A percentile compares a stretch with the other conserved stretches of the same genome.
Conservation (phyloP, 2,113 vertebrate species). For the Nycticorax nycticorax region DNA sequence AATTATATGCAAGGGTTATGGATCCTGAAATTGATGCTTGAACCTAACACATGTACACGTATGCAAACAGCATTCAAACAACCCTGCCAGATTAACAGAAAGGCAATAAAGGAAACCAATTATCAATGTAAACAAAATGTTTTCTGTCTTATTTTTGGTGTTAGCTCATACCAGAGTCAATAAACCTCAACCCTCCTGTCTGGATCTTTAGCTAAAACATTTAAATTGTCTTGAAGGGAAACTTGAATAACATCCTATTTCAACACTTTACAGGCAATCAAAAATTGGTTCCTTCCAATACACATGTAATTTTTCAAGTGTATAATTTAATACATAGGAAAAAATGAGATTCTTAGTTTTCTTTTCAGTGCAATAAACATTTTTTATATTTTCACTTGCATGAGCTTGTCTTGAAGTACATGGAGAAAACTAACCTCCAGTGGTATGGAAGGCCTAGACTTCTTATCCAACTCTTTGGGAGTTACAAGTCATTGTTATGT, state of each 20-base stretch:
- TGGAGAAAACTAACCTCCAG: not conserved
- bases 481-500: not conserved
- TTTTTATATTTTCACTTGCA: not conserved
- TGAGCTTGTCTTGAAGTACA: not conserved
- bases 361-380: not conserved
- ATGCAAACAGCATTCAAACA: not conserved
- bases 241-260: not conserved
- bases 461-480: not conserved
- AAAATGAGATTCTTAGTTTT: not conserved
- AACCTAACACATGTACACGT: not conserved
- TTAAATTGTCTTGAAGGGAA: not conserved
- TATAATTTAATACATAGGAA: not conserved
- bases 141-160: not conserved
- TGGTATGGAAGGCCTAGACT: not conserved
- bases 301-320: not conserved
- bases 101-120: not conserved
- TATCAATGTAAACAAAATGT: not conserved
- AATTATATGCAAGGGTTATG: not conserved
- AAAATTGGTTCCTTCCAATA: not conserved
- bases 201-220: not conserved
- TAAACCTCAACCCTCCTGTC: not conserved
- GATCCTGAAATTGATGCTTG: not conserved
- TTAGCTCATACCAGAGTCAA: not conserved
- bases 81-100: not conserved
- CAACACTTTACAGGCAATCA: not conserved